A percentile compares a stretch with the other conserved stretches of the same genome.
Conservation (phyloP, 2,797 vertebrate species). For the Champsocephalus gunnari region DNA sequence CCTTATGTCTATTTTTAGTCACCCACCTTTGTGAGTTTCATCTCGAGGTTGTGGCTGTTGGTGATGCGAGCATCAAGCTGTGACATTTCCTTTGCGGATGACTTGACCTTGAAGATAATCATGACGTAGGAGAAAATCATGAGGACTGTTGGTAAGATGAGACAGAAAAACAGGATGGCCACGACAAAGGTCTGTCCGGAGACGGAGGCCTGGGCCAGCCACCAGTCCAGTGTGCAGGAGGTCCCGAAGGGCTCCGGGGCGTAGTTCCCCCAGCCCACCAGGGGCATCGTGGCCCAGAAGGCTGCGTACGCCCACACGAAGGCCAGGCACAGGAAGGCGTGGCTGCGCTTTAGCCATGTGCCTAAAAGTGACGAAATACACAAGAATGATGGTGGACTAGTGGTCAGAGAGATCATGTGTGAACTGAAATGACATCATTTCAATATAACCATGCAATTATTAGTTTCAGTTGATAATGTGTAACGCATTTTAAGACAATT, state of each 20-base stretch:
- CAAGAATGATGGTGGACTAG: not conserved
- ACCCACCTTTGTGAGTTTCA: slow-evolving; percentile 94
- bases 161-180: slow-evolving; percentile 94
- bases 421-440: slow-evolving; percentile 1
- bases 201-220: slow-evolving; percentile 91
- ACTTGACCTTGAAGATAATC: slow-evolving; percentile 95
- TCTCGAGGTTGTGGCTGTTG: slow-evolving; percentile 90
- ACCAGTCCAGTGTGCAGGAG: slow-evolving; percentile 97
- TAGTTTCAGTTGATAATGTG: not conserved
- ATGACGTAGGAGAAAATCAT: slow-evolving; percentile 94
- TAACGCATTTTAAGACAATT: not conserved
- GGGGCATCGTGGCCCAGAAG: slow-evolving; percentile 95
- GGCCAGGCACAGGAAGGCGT: slow-evolving; percentile 88
- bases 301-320: slow-evolving; percentile 91
- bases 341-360: slow-evolving; percentile 94
- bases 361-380: slow-evolving; percentile 75
- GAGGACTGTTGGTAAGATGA: slow-evolving; percentile 89
- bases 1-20: not conserved
- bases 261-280: slow-evolving; percentile 92
- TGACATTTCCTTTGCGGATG: slow-evolving; percentile 91
- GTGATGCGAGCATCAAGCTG: slow-evolving; percentile 90
- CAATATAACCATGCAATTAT: not conserved
- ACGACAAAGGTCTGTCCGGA: slow-evolving; percentile 92
- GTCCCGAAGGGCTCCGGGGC: slow-evolving; percentile 96
- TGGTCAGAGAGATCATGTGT: not conserved